phyloP scores from a whole-genome alignment of 2,888 invertebrate genomes.

The Priapulus caudatus region DNA sequence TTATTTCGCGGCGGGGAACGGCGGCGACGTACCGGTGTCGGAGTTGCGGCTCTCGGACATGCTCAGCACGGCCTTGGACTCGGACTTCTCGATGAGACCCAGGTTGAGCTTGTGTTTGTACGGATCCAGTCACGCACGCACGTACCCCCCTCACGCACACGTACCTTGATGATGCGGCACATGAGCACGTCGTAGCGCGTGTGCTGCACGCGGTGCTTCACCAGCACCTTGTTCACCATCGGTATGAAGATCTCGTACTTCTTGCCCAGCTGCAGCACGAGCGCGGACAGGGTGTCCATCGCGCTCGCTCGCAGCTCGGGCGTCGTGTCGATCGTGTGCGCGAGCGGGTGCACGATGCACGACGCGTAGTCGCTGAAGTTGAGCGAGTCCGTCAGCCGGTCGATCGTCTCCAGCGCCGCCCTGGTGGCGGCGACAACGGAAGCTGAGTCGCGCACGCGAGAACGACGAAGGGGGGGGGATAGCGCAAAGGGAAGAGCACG shows the following conservation, averaged over 20 bases:
- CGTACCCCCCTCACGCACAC: too few relatives aligned
- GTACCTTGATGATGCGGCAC: conserved; percentile 38
- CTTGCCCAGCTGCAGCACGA: conserved; percentile 73
- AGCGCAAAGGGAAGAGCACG: too few relatives aligned
- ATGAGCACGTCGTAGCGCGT: conserved; percentile 61
- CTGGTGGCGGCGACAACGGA: too few relatives aligned
- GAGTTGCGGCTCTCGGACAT: too few relatives aligned
- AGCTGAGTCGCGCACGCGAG: too few relatives aligned
- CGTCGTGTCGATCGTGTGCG: conserved; percentile 68
- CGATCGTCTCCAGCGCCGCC: conserved; percentile 58
- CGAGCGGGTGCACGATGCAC: conserved; percentile 83
- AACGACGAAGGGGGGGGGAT: too few relatives aligned
- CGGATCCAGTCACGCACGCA: too few relatives aligned
- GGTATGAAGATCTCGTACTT: conserved; percentile 87
- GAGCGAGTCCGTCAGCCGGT: conserved; percentile 72
- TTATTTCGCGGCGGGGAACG: too few relatives aligned
- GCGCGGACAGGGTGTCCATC: conserved; percentile 78
- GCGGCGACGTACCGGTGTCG: too few relatives aligned
- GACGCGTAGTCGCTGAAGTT: conserved; percentile 78
- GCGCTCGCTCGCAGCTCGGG: conserved; percentile 57
- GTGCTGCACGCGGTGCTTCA: conserved; percentile 65
- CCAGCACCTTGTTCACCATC: conserved; percentile 68
- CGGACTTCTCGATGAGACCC: conserved; percentile 70
- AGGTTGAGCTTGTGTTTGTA: conserved; percentile 92
- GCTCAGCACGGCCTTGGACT: conserved; percentile 64